Base-by-base conservation (phyloP, 1,140 invertebrate species). In the Cotesia glomerata region DNA sequence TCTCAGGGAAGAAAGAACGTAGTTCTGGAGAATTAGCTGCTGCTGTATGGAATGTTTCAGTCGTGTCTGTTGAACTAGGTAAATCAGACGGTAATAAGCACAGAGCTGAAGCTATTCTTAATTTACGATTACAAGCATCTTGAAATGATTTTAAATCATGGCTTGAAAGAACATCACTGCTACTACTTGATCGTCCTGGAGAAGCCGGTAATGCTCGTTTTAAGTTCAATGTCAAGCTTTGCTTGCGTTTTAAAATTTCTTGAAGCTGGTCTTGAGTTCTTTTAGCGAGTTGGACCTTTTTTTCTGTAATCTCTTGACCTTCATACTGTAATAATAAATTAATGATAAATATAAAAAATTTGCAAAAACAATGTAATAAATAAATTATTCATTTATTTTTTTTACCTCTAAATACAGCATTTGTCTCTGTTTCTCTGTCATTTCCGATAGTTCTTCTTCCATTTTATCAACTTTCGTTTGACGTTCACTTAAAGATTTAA, bases 21-120 rank as follows among this genome's bases (percentile, higher is more conserved):
- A 77, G 71, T 39, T 85, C 84, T 0, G 85, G 86, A 0, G 85
- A 85, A 14, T 87, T 82, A 0, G 83, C 80, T 0, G 86, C 79
- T 0, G 93, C 92, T n/a, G 93, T 93, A 81, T 93, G 92, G 80
- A 92, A 94, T 0, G 92, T 93, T 75, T 93, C 92, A 36, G 88
- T 89, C 2, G 90, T 90, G 49, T 89, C 89, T 32, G 89, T 76
- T 0, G 89, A 88, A 5, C 85, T 86, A 4, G 80, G 74, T 3
- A 81, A 5, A 61, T 85, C 80, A 5, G 76, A 72, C 8, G 80
- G 82, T 7, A 85, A 69, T 13, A 87, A 71, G 75, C 80, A 81
- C 0, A 87, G 74, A 0, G 81, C 81, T 2, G 84, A 82, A 9
- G 80, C 83, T 58, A 86, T 84, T 51, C 82, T 83, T 4, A 85